A percentile compares a stretch with the other conserved stretches of the same genome.
Conservation (phyloP, 2,797 vertebrate genomes). For the Melanotaenia boesemani region DNA sequence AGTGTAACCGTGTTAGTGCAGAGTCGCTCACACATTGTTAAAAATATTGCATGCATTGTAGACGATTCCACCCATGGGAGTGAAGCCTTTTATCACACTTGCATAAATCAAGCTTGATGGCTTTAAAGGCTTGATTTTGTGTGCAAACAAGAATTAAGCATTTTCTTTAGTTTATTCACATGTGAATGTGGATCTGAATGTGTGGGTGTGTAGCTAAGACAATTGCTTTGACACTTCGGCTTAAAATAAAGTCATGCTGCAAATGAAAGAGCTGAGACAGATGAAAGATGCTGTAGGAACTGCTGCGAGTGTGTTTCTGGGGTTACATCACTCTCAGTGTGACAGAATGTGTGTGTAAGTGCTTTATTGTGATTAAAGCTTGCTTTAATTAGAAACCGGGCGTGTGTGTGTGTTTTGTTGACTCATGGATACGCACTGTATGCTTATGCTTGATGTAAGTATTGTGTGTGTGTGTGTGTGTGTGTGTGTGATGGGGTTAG, state of each 20-base stretch:
- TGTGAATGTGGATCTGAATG: not conserved
- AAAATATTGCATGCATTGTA: constrained; percentile 30
- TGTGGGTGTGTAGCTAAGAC: constrained; percentile 3
- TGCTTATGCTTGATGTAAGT: constrained; percentile 15
- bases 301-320: constrained; percentile 13
- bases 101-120: constrained; percentile 43
- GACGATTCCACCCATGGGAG: constrained; percentile 28
- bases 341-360: constrained; percentile 9
- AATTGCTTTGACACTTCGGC: constrained; percentile 38
- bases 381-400: constrained; percentile 31
- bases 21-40: constrained; percentile 10
- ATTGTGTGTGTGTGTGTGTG: constrained; percentile 21
- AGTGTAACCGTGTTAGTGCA: not conserved
- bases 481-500: constrained; percentile 29
- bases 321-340: constrained; percentile 6
- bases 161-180: not conserved
- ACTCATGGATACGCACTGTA: constrained; percentile 26
- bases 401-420: constrained; percentile 27
- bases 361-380: constrained; percentile 37
- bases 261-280: constrained; percentile 22
- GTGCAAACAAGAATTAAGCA: constrained; percentile 31
- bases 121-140: constrained; percentile 21
- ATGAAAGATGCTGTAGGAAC: constrained; percentile 23
- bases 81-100: constrained; percentile 37
- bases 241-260: constrained; percentile 43